phyloP scores from a whole-genome alignment of 2,113 vertebrate species.

The human (Homo sapiens) region DNA sequence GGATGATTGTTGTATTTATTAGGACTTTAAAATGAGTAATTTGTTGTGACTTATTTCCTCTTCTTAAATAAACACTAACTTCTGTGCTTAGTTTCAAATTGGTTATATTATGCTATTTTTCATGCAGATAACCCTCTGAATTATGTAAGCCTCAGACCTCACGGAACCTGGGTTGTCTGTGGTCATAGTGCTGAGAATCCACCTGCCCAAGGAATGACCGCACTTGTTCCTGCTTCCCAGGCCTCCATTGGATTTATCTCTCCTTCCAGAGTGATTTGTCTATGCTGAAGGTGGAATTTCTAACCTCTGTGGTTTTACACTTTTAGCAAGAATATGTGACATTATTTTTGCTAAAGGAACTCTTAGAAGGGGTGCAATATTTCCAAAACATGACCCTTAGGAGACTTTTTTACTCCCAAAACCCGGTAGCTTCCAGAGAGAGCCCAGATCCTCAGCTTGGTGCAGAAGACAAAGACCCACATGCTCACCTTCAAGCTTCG shows the following conservation, averaged over 20 bases:
- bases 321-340: not conserved
- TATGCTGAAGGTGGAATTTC: not conserved
- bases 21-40: not conserved
- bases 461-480: no score
- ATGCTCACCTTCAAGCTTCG: not conserved
- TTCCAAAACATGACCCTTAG: not conserved
- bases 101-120: not conserved
- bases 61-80: not conserved
- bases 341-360: not conserved
- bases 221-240: not conserved
- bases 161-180: not conserved
- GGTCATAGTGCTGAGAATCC: not conserved
- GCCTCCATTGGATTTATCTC: rapidly evolving
- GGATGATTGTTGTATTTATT: not conserved
- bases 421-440: no score
- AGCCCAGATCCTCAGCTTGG: no score
- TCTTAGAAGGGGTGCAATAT: not conserved
- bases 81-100: not conserved
- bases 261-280: not conserved
- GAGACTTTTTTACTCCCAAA: not conserved
- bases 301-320: not conserved
- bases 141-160: not conserved
- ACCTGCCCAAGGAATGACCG: rapidly evolving
- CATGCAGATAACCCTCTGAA: not conserved
- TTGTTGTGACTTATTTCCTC: not conserved